Evolutionary conservation across 2,888 invertebrate genomes (phyloP).

Genomic region (Chelonus formosanus): DNA sequence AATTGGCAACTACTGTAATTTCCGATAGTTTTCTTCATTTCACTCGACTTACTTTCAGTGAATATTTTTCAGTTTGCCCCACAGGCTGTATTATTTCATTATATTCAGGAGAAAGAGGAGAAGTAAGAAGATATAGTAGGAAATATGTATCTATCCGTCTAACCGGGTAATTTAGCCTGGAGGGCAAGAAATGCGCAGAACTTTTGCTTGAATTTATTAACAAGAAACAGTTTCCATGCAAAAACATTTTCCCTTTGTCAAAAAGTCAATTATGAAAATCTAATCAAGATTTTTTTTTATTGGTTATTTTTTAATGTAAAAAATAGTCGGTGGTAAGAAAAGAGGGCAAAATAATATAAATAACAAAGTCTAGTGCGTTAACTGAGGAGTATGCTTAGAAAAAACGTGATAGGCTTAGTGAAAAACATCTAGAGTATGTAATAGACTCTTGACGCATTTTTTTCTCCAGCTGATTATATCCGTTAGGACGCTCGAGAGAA

Average conservation of each 20-base stretch:
- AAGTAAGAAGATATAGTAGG: slow-evolving; percentile 13
- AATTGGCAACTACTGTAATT: slow-evolving; percentile 4
- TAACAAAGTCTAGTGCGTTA: neutral
- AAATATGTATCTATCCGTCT: slow-evolving; percentile 39
- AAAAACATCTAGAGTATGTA: slow-evolving; percentile 20
- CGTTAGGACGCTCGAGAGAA: slow-evolving; percentile 46
- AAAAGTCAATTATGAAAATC: neutral
- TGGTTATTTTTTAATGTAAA: slow-evolving; percentile 1
- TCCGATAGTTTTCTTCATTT: slow-evolving; percentile 12
- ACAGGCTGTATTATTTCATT: slow-evolving; percentile 28
- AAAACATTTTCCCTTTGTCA: slow-evolving; percentile 19
- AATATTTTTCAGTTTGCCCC: slow-evolving; percentile 27
- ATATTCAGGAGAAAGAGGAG: slow-evolving; percentile 20
- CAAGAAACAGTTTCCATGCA: slow-evolving; percentile 19
- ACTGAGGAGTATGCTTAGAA: neutral
- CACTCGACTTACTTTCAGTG: slow-evolving; percentile 3
- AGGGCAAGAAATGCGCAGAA: slow-evolving; percentile 30
- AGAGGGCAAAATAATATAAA: slow-evolving; percentile 1
- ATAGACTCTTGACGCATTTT: slow-evolving; percentile 34
- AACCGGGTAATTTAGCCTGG: slow-evolving; percentile 44
- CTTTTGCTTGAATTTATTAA: slow-evolving; percentile 31
- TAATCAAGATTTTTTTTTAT: neutral
- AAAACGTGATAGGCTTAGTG: slow-evolving; percentile 11
- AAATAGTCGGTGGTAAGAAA: neutral
- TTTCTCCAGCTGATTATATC: slow-evolving; percentile 39